Conservation (phyloP, 2,797 vertebrate genomes). For the Sebastes oblongus region DNA sequence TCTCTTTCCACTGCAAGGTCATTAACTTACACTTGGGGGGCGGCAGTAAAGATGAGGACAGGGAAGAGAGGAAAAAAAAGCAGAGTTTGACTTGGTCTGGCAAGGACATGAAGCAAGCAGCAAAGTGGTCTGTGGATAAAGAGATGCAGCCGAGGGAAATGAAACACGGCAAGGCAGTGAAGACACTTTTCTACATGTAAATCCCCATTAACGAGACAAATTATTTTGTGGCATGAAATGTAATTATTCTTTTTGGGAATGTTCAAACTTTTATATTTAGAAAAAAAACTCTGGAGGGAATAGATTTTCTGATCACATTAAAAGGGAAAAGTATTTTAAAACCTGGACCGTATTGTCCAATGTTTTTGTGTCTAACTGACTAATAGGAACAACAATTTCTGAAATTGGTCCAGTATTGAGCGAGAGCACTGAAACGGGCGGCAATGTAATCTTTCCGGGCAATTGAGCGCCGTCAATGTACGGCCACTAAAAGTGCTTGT, state of each 20-base stretch:
- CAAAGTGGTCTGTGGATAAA: background rate
- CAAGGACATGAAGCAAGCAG: slow-evolving; percentile 34
- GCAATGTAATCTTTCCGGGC: background rate
- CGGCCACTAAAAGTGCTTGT: background rate
- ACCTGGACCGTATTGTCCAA: background rate
- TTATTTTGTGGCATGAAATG: background rate
- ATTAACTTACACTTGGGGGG: slow-evolving; percentile 40
- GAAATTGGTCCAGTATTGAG: background rate
- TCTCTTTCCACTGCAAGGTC: slow-evolving; percentile 49
- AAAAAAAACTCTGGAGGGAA: background rate
- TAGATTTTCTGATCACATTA: background rate
- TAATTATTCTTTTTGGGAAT: background rate
- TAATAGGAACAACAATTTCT: background rate
- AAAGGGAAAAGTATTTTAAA: background rate
- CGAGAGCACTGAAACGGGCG: background rate
- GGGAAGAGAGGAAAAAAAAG: background rate
- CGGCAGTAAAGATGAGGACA: slow-evolving; percentile 22
- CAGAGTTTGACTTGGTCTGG: slow-evolving; percentile 30
- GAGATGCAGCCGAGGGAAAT: background rate
- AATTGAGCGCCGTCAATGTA: background rate
- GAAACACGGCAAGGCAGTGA: background rate
- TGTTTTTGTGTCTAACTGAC: background rate
- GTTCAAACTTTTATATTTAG: background rate
- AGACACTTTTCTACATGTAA: background rate
- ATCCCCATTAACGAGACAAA: background rate